These are phyloP conservation scores for Lithobates pipiens DNA, from an alignment of 2,797 vertebrate genomes.

Conservation along the genomic window DNA sequence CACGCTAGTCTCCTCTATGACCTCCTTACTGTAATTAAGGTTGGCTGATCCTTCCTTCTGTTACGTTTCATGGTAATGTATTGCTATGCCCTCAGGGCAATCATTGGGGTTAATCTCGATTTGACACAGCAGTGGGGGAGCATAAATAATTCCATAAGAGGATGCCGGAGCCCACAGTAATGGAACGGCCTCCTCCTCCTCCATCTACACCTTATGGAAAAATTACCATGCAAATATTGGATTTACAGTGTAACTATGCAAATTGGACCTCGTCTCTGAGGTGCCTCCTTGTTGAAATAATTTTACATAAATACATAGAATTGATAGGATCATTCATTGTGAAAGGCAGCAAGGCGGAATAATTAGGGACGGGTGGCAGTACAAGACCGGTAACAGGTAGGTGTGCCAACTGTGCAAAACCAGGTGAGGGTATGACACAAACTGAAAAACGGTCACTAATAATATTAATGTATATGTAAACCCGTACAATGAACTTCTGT, in stretches of 20 bases:
- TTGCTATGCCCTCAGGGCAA: neutral
- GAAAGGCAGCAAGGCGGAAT: conserved; percentile 40
- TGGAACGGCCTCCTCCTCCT: neutral
- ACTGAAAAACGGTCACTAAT: too few species aligned
- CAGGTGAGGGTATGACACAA: too few species aligned
- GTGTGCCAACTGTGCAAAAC: too few species aligned
- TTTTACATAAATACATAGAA: conserved; percentile 60
- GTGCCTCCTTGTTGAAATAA: conserved; percentile 46
- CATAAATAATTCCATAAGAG: conserved; percentile 39
- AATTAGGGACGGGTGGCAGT: neutral
- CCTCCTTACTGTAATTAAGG: neutral
- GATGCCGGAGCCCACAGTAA: neutral
- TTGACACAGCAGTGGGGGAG: conserved; percentile 15
- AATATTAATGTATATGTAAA: too few species aligned
- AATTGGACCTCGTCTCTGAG: conserved; percentile 29
- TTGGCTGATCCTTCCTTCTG: neutral
- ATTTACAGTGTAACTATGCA: conserved; percentile 57
- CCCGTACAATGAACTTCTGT: too few species aligned
- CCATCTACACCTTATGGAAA: conserved; percentile 28
- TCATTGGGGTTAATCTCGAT: conserved; percentile 26
- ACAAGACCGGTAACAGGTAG: neutral
- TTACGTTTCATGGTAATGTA: neutral
- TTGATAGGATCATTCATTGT: conserved; percentile 49
- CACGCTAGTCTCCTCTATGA: neutral
- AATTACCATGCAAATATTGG: conserved; percentile 54